These are phyloP conservation scores for Mylabris phalerata DNA, from an alignment of 1,140 invertebrate genomes.

Conservation along the genomic window DNA sequence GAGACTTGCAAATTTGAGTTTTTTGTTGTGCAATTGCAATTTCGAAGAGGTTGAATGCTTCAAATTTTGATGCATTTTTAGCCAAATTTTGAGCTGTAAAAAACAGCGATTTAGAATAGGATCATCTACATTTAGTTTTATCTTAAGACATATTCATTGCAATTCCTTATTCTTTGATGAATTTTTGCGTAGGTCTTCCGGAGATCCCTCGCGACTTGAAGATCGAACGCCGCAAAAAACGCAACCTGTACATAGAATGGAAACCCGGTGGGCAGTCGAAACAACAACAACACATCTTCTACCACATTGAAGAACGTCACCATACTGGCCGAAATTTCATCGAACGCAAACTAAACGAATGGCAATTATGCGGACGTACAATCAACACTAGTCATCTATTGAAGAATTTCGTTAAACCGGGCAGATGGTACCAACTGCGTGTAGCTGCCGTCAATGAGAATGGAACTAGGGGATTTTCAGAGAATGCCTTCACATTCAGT, in stretches of 20 bases:
- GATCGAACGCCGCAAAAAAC: slow-evolving; percentile 35
- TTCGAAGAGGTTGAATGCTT: too few relatives aligned
- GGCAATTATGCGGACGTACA: slow-evolving; percentile 42
- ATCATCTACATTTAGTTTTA: too few relatives aligned
- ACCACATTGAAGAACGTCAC: slow-evolving; percentile 51
- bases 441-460: slow-evolving; percentile 63
- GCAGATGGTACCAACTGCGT: slow-evolving; percentile 69
- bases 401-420: slow-evolving; percentile 54
- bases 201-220: slow-evolving; percentile 41
- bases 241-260: slow-evolving; percentile 41
- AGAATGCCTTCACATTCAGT: slow-evolving; percentile 53
- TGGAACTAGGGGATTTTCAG: slow-evolving; percentile 63
- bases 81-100: too few relatives aligned
- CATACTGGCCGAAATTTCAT: slow-evolving; percentile 48
- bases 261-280: slow-evolving; percentile 13
- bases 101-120: too few relatives aligned
- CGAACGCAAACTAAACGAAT: slow-evolving; percentile 46
- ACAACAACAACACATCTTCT: slow-evolving; percentile 34
- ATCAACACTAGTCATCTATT: slow-evolving; percentile 48
- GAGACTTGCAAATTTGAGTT: too few relatives aligned
- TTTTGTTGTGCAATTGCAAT: too few relatives aligned
- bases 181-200: slow-evolving; percentile 40
- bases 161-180: too few relatives aligned
- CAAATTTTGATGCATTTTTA: too few relatives aligned
- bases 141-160: too few relatives aligned